Base-by-base conservation (phyloP, 2,797 vertebrate genomes). In the Leptatherina wallacei region DNA sequence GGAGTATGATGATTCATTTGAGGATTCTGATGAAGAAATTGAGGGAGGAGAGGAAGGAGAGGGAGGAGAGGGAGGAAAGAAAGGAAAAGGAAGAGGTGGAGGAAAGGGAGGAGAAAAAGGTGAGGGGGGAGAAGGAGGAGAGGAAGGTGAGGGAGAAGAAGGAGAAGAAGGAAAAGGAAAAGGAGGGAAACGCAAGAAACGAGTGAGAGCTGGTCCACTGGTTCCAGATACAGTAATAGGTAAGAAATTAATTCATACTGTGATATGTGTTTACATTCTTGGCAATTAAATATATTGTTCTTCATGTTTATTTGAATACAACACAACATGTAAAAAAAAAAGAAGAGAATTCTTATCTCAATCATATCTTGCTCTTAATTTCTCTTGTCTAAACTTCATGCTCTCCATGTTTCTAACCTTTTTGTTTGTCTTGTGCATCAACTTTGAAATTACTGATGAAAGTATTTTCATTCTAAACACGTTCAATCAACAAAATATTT, bases 201-300 rank as follows among this genome's bases (percentile, higher is more conserved):
- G 73, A 14, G 67, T 32, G 2, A 77, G 54, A 89, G 76, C 63
- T 14, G 91, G 88, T 44, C 77, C 78, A 63, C 86, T 93, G 42
- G 77, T 90, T 64, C 63, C 87, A 68, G 93, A 94, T 0, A 87
- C 88, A 55, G 77, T 82, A 4, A 71, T 57, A 92, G 94, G 94
- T 94, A 92, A 94, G 91, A 63, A 58, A 71, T 49, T 12, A 1
- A 44, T n/a, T 35, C 1, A 51, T 60, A 24, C 4, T 62, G 1
- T 7, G 52, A 20, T 32, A 3, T 38, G 36, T 54, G 0, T 16
- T 63, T 22, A 55, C 3, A 69, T 4, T 57, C 12, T 24, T 54
- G 1, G 1, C 2, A 47, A 47, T 6, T 27, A 27, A 20, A 8
- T 2, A 18, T 20, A 3, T 18, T 20, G 42, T 8, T 6, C 42